phyloP scores from a whole-genome alignment of 2,113 vertebrate genomes.

The Micromys minutus region DNA sequence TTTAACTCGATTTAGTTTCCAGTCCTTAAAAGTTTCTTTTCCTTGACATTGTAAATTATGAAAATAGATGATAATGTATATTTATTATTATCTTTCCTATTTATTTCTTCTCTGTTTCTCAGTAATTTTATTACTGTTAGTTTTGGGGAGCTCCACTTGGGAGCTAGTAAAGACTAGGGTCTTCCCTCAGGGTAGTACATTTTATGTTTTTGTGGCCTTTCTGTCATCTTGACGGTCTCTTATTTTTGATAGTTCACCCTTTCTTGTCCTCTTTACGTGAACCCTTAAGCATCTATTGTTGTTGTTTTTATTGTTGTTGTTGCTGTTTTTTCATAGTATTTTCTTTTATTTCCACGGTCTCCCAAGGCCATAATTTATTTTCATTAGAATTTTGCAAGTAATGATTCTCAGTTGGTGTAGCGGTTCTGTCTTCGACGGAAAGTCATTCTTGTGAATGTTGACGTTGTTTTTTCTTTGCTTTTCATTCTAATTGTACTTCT shows the following conservation, averaged over 20 bases:
- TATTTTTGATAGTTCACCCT: background rate
- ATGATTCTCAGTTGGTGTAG: background rate
- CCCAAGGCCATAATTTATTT: background rate
- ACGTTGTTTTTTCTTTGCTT: background rate
- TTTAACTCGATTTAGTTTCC: background rate
- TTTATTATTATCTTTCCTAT: too few relatives aligned
- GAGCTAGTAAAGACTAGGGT: too few relatives aligned
- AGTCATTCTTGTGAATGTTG: background rate
- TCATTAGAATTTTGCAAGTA: background rate
- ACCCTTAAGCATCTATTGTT: background rate
- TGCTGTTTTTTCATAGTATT: background rate
- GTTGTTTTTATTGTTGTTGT: background rate
- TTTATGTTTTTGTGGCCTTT: too few relatives aligned
- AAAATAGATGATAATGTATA: too few relatives aligned
- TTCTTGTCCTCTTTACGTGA: background rate
- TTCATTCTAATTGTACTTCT: background rate
- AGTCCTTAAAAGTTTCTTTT: background rate
- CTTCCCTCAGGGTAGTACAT: too few relatives aligned
- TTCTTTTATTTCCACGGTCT: background rate
- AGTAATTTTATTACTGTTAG: too few relatives aligned
- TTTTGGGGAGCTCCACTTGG: too few relatives aligned
- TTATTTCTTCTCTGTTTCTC: too few relatives aligned
- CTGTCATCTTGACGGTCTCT: background rate
- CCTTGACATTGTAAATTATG: background rate
- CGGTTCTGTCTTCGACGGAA: background rate